Conservation (phyloP, 2,113 vertebrate genomes). For the Equus przewalskii region DNA sequence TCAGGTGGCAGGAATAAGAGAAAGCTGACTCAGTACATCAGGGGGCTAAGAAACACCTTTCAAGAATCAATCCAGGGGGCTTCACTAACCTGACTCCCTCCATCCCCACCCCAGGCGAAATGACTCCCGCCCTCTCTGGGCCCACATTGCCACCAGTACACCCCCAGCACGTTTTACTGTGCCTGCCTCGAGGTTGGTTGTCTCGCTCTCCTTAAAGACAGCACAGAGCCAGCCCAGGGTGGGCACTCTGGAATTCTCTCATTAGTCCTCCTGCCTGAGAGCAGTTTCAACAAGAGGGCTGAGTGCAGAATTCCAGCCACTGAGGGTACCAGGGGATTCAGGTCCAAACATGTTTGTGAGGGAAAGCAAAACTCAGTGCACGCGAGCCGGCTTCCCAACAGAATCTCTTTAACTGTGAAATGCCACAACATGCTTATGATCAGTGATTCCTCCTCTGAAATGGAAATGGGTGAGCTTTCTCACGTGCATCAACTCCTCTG, state of each 20-base stretch:
- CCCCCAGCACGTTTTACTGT: not conserved
- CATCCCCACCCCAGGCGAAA: not conserved
- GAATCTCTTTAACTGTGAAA: not conserved
- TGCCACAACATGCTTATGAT: not conserved
- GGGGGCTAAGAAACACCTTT: not conserved
- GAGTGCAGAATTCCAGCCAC: not conserved
- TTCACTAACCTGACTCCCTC: not conserved
- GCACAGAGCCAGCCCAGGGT: not conserved
- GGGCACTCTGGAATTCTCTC: not conserved
- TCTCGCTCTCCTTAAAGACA: not conserved
- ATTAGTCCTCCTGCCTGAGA: not conserved
- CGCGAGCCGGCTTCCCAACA: not conserved
- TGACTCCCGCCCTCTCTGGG: not conserved
- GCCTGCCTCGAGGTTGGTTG: not conserved
- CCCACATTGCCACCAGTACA: accelerated
- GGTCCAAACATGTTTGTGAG: not conserved
- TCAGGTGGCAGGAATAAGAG: not conserved
- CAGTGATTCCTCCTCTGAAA: not conserved
- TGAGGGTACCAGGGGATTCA: not conserved
- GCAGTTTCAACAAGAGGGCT: not conserved
- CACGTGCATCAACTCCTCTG: not conserved
- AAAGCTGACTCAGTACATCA: not conserved
- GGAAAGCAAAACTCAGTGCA: not conserved
- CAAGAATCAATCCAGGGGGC: no score
- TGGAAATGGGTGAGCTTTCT: not conserved